phyloP scores from a whole-genome alignment of 2,797 vertebrate genomes.

The Thaleichthys pacificus region DNA sequence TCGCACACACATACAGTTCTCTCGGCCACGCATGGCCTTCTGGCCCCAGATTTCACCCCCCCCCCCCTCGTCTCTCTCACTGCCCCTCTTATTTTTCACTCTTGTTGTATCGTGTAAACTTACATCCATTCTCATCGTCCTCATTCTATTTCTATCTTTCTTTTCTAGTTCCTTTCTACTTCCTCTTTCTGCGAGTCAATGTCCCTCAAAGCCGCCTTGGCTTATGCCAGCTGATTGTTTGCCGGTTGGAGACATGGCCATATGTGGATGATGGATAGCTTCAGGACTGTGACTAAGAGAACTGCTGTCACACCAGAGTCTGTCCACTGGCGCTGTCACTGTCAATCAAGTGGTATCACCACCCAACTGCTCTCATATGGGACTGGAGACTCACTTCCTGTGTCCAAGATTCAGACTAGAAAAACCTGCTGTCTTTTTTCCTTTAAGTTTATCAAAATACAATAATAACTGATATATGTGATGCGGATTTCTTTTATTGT shows the following conservation, averaged over 20 bases:
- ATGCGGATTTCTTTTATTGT: not conserved
- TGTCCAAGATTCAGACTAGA: slow-evolving; percentile 37
- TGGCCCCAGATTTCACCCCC: slow-evolving; percentile 12
- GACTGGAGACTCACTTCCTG: slow-evolving; percentile 55
- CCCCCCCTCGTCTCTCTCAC: not conserved
- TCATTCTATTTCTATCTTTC: not conserved
- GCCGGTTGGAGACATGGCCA: not conserved
- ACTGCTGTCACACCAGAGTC: not conserved
- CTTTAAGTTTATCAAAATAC: not conserved
- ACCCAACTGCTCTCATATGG: slow-evolving; percentile 42
- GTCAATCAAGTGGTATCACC: slow-evolving; percentile 42
- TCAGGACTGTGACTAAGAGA: not conserved
- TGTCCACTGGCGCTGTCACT: not conserved
- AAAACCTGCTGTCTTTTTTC: slow-evolving; percentile 61
- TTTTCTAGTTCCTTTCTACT: not conserved
- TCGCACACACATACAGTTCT: not conserved
- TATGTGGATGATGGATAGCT: not conserved
- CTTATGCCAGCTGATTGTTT: not conserved
- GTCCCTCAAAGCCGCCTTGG: not conserved
- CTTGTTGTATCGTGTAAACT: not conserved
- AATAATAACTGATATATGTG: not conserved
- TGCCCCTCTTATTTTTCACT: not conserved
- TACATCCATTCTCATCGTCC: not conserved
- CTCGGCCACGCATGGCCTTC: not conserved
- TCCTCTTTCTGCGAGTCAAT: not conserved